Base-by-base conservation (phyloP, 2,113 vertebrate species). In the Mobula hypostoma region DNA sequence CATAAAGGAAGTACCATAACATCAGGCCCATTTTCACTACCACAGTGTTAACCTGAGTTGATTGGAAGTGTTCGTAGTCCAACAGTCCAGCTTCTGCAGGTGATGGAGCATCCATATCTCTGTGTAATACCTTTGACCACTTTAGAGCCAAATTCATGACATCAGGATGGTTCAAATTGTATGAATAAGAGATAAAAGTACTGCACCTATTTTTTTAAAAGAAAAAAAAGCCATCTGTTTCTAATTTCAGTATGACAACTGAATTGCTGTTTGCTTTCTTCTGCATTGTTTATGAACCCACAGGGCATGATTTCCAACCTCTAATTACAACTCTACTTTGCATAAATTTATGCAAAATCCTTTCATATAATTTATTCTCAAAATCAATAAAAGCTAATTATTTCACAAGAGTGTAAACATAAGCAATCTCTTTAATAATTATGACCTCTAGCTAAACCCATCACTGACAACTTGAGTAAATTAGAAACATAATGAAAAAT, bases 181-280 rank as follows among this genome's bases (percentile, higher is more conserved):
- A 72, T 36, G 76, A 32, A 93, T 76, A 80, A 90, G 85, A 94
- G 74, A 95, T 94, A 36, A 94, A 94, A 91, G 61, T 56, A 68
- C 40, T 36, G 32, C 56, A 29, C 32, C 36, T 32, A 36, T 72
- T 74, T 48, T 36, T 56, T n/a, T 76, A n/a, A 80, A 91, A 83
- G 48, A 92, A 80, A 85, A 36, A 94, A 91, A 90, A 48, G 63
- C 66, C 76, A 90, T 94, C 95, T 94, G 94, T 91, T 94, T 83
- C 56, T 91, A 95, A 94, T 94, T 94, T 94, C 61, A 58, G n/a
- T 94, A 76, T 66, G 29, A 74, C 32, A 61, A 94, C 92, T 85
- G 63, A 77, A 94, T 94, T 94, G 90, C 94, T 80, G 94, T 94
- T 94, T 94, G 72, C 94, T 79, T 72, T 94, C 58, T 92, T 78